Percentiles rank a stretch among this genome's conserved stretches.
Evolutionary conservation across 2,113 vertebrate species (phyloP).

Genomic region (Tragelaphus scriptus): DNA sequence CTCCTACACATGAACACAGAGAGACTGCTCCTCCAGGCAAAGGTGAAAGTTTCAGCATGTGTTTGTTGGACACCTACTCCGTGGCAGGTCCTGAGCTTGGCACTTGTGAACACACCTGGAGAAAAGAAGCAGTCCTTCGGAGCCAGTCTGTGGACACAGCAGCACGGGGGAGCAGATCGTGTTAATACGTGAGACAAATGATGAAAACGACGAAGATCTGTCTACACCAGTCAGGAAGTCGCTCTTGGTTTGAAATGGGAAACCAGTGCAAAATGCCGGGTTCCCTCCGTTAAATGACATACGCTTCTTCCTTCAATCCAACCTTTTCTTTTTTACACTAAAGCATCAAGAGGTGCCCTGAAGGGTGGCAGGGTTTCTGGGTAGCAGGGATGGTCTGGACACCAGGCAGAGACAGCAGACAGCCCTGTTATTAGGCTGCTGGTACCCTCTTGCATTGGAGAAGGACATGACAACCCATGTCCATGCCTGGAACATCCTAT

Average conservation of each 20-base stretch:
- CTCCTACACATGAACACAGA: neutral
- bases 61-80: neutral
- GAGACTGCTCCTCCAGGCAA: neutral
- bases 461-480: neutral
- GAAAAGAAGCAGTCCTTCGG: neutral
- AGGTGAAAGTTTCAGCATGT: neutral
- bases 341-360: neutral
- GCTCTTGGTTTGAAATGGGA: neutral
- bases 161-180: accelerated
- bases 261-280: neutral
- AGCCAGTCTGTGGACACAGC: neutral
- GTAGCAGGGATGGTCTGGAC: neutral
- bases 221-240: neutral
- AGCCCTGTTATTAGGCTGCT: neutral
- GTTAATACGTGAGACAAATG: neutral
- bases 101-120: neutral
- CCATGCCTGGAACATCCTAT: neutral
- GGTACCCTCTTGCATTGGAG: neutral
- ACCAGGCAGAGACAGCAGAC: neutral
- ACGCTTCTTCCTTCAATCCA: neutral
- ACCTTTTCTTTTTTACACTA: neutral
- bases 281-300: neutral
- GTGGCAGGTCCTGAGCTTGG: neutral
- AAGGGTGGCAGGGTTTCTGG: neutral
- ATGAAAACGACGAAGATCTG: neutral